phyloP scores from a whole-genome alignment of 1,140 invertebrate genomes.

The Akabosia matsudoensis region DNA sequence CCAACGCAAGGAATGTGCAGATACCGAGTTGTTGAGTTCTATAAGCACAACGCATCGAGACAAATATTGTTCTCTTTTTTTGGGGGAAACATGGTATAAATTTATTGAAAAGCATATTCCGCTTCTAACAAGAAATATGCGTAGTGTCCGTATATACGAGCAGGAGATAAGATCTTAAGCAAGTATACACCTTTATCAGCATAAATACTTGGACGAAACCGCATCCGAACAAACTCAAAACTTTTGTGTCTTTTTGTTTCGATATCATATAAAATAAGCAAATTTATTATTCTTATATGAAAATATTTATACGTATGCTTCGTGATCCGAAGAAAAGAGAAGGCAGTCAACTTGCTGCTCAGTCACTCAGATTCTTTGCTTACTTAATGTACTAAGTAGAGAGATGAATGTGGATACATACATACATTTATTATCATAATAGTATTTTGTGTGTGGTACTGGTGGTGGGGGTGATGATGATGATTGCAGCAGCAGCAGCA shows the following conservation, averaged over 20 bases:
- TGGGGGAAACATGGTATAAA: neutral
- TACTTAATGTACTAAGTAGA: conserved; percentile 6
- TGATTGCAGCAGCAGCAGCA: neutral
- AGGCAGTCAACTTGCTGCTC: neutral
- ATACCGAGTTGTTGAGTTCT: neutral
- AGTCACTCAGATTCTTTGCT: conserved; percentile 16
- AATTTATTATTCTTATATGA: neutral
- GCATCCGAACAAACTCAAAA: neutral
- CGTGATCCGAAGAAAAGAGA: neutral
- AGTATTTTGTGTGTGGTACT: neutral
- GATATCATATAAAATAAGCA: no score
- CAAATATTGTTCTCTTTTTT: no score
- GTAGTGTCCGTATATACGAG: no score
- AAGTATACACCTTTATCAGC: no score
- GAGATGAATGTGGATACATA: neutral
- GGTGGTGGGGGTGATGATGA: neutral
- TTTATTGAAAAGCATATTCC: neutral
- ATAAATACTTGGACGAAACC: neutral
- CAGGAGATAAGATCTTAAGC: no score
- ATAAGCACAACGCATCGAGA: neutral
- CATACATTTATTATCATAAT: conserved; percentile 14
- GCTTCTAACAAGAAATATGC: no score
- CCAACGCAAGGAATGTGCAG: neutral
- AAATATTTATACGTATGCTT: neutral
- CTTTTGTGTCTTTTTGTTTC: no score